Base-by-base conservation (phyloP, 2,113 vertebrate genomes). In the Corydoras sp. region DNA sequence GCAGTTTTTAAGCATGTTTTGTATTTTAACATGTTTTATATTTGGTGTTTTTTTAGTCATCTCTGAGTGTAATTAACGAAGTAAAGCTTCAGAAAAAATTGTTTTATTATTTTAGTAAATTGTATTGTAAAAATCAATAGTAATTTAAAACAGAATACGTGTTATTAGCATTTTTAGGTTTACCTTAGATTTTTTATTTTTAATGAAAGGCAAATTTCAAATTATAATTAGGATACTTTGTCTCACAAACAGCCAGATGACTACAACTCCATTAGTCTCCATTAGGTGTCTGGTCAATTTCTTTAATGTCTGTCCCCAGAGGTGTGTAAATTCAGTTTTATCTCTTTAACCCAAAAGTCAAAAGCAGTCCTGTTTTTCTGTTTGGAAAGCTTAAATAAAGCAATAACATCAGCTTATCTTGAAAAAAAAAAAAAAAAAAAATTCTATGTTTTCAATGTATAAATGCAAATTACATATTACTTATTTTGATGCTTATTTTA, bases 291-390 rank as follows among this genome's bases (percentile, higher is more conserved):
- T 59, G 3, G 48, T 49, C 18, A 9, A 12, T 12, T 30, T 62
- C 15, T 48, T 61, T 71, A 31, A 56, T 31, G 9, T 9, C 15
- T 66, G 11, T 66, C 15, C 43, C 35, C 67, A 50, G 63, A 48
- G 60, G 54, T 50, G 61, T n/a, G 32, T 56, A 61, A 31, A 66
- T 76, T 76, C 48, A 29, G 66, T 67, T 48, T 48, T 50, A 72
- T 65, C 24, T 31, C 11, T 35, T 64, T 58, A 72, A 65, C 63
- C 43, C 51, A 48, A 10, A 60, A 31, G 10, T 43, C 43, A 70
- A 24, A 8, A 53, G 8, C 51, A 67, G 14, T 31, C 51, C 5
- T 53, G 5, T 53, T 53, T 12, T 14, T 53, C 0, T 53, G 51
- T 14, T 14, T 53, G 13, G 11, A 53, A 10, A 53, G 9, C 13